Evolutionary conservation across 2,797 vertebrate species (phyloP), one percentile per base, ranked within the genome.

Genomic region (Notolepis coatsorum): DNA sequence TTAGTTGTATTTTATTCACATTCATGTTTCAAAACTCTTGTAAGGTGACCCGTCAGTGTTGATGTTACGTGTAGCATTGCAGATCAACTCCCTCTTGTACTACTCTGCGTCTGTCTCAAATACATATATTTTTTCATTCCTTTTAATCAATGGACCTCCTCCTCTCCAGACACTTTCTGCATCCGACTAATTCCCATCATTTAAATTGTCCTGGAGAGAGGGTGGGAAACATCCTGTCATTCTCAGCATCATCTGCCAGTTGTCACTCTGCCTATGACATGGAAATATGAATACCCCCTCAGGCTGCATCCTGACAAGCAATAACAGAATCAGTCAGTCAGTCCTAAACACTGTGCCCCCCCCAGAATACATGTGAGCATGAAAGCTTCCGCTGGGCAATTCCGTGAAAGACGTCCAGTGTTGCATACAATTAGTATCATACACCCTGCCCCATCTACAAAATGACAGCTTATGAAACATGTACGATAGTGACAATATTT

Each of bases 261-360:
- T 82, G 88, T 90, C 84, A 57, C 75, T 53, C 57, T 80, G 73
- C 75, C 68, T 77, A 59, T 69, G 82, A 81, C 70, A 75, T 63
- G 47, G 80, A 82, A 80, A 75, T 77, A 82, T 67, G 69, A 81
- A 78, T 53, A 66, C 73, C 68, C 65, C 80, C 52, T 30, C 30
- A 48, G 78, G 87, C 80, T 12, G 54, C 61, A 48, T 81, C 63
- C 71, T 81, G 59, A 81, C 83, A 82, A 84, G 80, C 80, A 79
- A 70, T 75, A 80, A 71, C 67, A 30, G 27, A 7, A 10, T 17
- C 28, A 8, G 25, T 28, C 60, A 75, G 56, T 76, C 73, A 73
- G 56, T 74, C 80, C 20, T 13, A 80, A 85, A 87, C 48, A 51
- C 3, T 12, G 48, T 1, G 61, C n/a, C n/a, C n/a, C 80, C 79